phyloP scores from a whole-genome alignment of 2,797 vertebrate genomes.

The Otolemur crassicaudatus region DNA sequence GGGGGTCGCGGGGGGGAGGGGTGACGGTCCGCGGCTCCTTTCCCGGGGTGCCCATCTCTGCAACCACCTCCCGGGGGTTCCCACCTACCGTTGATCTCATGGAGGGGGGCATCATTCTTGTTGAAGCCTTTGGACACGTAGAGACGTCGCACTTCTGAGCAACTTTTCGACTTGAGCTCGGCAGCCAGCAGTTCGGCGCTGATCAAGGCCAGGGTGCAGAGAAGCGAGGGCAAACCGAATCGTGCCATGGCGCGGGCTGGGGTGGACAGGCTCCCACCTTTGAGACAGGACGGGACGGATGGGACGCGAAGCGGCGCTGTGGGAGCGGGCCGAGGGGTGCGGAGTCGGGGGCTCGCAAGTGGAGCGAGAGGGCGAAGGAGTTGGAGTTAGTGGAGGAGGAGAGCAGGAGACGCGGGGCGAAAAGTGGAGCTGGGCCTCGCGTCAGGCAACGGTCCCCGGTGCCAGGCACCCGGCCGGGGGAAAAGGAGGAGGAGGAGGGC shows the following conservation, averaged over 20 bases:
- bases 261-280: conserved; percentile 62
- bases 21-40: not conserved
- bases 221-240: conserved; percentile 85
- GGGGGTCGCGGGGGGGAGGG: not conserved
- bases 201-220: conserved; percentile 87
- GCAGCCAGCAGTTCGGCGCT: conserved; percentile 86
- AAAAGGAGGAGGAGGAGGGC: conserved; percentile 28
- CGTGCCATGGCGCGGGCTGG: conserved; percentile 81
- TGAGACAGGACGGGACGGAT: not conserved
- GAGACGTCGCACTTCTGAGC: conserved; percentile 93
- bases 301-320: not conserved
- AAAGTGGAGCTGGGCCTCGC: conserved; percentile 77
- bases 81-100: conserved; percentile 93
- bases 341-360: not conserved
- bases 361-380: conserved; percentile 30
- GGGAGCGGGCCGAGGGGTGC: not conserved
- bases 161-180: conserved; percentile 93
- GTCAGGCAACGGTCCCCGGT: conserved; percentile 73
- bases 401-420: conserved; percentile 33
- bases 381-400: conserved; percentile 30
- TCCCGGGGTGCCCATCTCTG: not conserved
- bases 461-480: conserved; percentile 60
- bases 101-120: conserved; percentile 94
- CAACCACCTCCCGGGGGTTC: not conserved
- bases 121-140: conserved; percentile 96